A percentile compares a stretch with the other conserved stretches of the same genome.
phyloP scores from a whole-genome alignment of 1,140 invertebrate species.

The Plodia interpunctella region DNA sequence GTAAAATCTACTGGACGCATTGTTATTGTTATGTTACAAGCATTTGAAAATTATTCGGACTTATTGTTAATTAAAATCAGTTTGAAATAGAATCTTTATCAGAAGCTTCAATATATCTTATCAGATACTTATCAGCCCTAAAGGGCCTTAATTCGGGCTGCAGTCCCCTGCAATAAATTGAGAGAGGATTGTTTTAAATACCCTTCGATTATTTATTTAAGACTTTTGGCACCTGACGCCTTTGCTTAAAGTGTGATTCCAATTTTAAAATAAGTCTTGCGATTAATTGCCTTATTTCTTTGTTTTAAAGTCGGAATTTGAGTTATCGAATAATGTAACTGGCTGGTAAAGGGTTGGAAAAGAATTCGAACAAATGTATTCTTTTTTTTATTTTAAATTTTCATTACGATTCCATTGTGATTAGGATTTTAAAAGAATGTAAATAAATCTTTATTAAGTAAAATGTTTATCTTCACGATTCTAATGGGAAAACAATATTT shows the following conservation, averaged over 20 bases:
- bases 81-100: not conserved
- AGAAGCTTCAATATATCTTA: not conserved
- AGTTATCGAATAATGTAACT: not conserved
- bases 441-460: no score
- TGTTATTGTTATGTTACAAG: no score
- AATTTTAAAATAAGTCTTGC: not conserved
- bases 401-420: no score
- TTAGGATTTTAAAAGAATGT: no score
- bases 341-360: not conserved
- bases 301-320: not conserved
- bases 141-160: not conserved
- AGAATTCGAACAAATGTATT: not conserved
- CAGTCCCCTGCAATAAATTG: conserved; percentile 1
- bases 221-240: conserved; percentile 6
- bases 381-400: not conserved
- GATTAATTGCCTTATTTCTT: not conserved
- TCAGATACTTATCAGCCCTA: conserved; percentile 5
- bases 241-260: not conserved
- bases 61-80: not conserved
- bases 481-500: no score
- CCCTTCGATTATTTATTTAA: conserved; percentile 7
- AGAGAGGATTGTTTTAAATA: not conserved
- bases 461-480: no score
- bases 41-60: no score
- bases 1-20: no score